Evolutionary conservation across 2,113 vertebrate genomes (phyloP), one percentile per base, ranked within the genome.

Genomic region (Cheilinus undulatus): DNA sequence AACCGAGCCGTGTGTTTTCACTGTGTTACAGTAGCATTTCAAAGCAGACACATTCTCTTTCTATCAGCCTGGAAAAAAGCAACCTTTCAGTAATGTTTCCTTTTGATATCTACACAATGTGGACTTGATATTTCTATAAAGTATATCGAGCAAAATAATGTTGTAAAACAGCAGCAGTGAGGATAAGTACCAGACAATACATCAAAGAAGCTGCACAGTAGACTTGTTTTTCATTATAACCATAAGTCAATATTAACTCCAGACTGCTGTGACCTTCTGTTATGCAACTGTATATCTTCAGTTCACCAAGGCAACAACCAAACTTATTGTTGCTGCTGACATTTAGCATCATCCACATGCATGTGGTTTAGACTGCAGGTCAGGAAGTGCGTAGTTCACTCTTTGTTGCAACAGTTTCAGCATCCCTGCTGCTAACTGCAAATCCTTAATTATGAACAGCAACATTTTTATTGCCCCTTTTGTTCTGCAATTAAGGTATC

Each of bases 361-460:
- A 73, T 83, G 87, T 67, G 89, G 87, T 91, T 88, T 78, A 64
- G 82, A 69, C 80, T 80, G 59, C 36, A 57, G 85, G 87, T 86
- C 89, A 91, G 91, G 89, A 92, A 91, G 86, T 91, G 90, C 73
- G 81, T 69, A 60, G 74, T 67, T 78, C 64, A 76, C 27, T 57
- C 32, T 75, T 22, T 67, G 42, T 81, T 71, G 82, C 83, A 81
- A 28, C 76, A 76, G 67, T 81, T 87, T 79, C 57, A 70, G 65
- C 69, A 61, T 80, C 73, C 76, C 63, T 54, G 27, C 78, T 73
- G 72, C 58, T 59, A 83, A 66, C 57, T n/a, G 42, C 59, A 0
- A 45, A 49, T 46, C 57, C 51, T 76, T 62, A 78, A 75, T 84
- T 76, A 81, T 74, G n/a, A 70, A 65, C 49, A 58, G 49, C 54